Evolutionary conservation across 2,888 invertebrate genomes (phyloP).

Genomic region (Trissolcus brochymenae): DNA sequence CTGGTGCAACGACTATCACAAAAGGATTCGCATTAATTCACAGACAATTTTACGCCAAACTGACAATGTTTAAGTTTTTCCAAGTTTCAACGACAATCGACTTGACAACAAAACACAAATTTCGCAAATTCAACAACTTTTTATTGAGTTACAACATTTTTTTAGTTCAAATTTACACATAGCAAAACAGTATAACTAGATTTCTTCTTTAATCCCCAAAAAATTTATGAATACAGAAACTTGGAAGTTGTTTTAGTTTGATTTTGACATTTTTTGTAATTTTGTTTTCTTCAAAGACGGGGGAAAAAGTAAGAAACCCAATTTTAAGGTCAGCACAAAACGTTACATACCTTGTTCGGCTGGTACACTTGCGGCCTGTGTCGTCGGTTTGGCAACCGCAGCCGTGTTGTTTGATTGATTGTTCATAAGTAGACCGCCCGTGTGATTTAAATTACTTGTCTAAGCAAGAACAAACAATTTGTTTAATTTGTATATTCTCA

Average conservation of each 20-base stretch:
- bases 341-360: conserved; percentile 70
- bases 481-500: background rate
- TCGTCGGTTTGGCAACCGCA: conserved; percentile 69
- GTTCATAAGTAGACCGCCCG: conserved; percentile 72
- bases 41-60: background rate
- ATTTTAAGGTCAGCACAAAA: background rate
- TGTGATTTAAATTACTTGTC: conserved; percentile 73
- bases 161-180: too few species aligned
- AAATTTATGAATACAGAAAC: too few species aligned
- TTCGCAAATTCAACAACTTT: too few species aligned
- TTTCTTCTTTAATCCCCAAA: background rate
- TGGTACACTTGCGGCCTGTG: conserved; percentile 71
- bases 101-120: too few species aligned
- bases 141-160: too few species aligned
- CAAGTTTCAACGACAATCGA: too few species aligned
- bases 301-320: background rate
- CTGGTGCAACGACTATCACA: conserved; percentile 59
- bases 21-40: conserved; percentile 19
- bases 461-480: conserved; percentile 59
- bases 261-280: background rate
- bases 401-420: conserved; percentile 71
- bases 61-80: too few species aligned
- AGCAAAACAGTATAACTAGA: background rate
- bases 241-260: too few species aligned
- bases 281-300: background rate